Evolutionary conservation across 2,113 vertebrate genomes (phyloP), one percentile per base, ranked within the genome.

Genomic region (Geococcyx californianus): DNA sequence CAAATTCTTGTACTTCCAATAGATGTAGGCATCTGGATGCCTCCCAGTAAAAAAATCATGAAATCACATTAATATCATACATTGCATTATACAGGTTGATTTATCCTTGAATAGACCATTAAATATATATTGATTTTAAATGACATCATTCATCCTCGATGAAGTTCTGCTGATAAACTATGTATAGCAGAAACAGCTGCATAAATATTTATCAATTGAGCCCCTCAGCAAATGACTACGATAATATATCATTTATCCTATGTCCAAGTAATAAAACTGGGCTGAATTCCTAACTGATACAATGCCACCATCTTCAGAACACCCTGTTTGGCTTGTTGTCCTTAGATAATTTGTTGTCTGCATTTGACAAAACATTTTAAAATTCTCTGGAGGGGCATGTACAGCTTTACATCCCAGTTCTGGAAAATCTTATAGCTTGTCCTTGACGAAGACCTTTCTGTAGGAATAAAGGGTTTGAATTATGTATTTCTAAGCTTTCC

Each of bases 141-240:
- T 89, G 3, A 34, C 33, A 74, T 80, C 33, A 83, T 74, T 96
- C 76, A 47, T 90, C 86, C 26, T 9, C 42, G 74, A 13, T 55
- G 63, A 87, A 59, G 31, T 88, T 87, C n/a, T 92, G 47, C 67
- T 86, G 85, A 94, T 92, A 89, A 95, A 86, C 55, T 67, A 16
- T 36, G 45, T 84, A 29, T 21, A 93, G 31, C 36, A 93, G 76
- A 77, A 93, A 77, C 63, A 92, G 55, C 67, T 92, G 64, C 79
- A 86, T 86, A 93, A 90, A 86, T 90, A 93, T 80, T 86, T 88
- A 66, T 90, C 95, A 80, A 85, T 74, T 92, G 83, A 88, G 10
- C 42, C 67, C 72, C 31, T 70, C 69, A 92, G 86, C 68, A 84
- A 90, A 84, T 79, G 42, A 28, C 40, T 76, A 36, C 18, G 49